Evolutionary conservation across 2,797 vertebrate species (phyloP).

Genomic region (Cynodonichthys magdalenae): DNA sequence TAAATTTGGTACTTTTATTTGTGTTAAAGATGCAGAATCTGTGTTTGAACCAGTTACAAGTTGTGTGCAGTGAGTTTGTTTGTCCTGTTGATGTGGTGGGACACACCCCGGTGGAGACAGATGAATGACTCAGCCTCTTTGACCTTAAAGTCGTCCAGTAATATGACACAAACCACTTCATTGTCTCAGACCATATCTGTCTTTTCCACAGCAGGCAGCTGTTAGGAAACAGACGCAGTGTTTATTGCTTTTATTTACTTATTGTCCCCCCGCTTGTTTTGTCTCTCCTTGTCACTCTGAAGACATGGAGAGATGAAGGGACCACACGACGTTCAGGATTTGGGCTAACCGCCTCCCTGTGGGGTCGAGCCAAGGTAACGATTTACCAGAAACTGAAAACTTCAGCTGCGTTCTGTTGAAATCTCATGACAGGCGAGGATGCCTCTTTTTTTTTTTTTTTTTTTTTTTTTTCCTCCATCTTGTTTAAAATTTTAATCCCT

Average conservation of each 20-base stretch:
- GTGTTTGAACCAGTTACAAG: no score
- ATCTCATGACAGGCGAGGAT: constrained; percentile 28
- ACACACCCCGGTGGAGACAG: constrained; percentile 33
- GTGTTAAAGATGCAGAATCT: no score
- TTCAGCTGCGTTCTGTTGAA: not conserved
- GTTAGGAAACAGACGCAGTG: constrained; percentile 3
- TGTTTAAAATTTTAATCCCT: constrained; percentile 31
- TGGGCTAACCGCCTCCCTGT: not conserved
- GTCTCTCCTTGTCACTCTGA: not conserved
- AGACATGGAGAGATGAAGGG: not conserved
- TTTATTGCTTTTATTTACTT: not conserved
- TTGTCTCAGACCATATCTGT: constrained; percentile 14
- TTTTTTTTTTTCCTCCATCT: constrained; percentile 34
- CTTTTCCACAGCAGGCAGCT: constrained; percentile 28
- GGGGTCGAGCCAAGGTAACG: constrained; percentile 10
- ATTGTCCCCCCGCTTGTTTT: not conserved
- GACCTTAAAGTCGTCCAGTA: constrained; percentile 46
- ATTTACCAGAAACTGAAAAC: constrained; percentile 25
- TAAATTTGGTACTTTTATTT: no score
- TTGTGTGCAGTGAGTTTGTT: not conserved
- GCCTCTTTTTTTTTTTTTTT: constrained; percentile 50
- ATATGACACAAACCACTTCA: constrained; percentile 25
- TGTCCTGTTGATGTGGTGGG: constrained; percentile 4
- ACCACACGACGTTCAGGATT: no score
- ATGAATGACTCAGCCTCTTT: constrained; percentile 35